Percentiles rank a stretch among this genome's conserved stretches.
Conservation (phyloP, 2,888 invertebrate species). For the Cantharis rufa region DNA sequence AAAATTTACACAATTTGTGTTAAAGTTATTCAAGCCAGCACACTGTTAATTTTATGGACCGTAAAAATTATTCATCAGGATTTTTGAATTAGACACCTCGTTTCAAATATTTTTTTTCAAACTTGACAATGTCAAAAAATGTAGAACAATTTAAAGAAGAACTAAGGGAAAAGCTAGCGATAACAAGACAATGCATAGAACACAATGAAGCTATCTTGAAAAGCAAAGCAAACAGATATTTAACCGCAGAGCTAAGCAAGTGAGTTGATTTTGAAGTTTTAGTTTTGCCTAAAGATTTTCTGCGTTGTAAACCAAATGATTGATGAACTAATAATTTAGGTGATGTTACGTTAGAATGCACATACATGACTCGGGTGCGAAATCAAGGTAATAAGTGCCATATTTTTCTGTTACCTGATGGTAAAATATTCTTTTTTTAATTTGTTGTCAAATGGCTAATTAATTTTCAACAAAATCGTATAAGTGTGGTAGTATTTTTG, state of each 20-base stretch:
- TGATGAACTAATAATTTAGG: not conserved
- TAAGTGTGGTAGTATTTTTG: too few species aligned
- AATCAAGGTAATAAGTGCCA: too few species aligned
- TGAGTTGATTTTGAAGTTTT: not conserved
- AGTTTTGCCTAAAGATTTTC: not conserved
- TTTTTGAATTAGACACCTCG: not conserved
- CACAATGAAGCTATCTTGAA: not conserved
- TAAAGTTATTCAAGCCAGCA: not conserved
- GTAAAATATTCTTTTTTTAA: too few species aligned
- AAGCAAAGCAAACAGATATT: conserved; percentile 5
- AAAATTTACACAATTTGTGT: not conserved
- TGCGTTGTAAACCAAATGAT: not conserved
- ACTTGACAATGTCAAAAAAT: not conserved
- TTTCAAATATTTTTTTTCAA: not conserved
- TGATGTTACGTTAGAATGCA: not conserved
- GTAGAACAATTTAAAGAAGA: not conserved
- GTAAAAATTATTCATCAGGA: not conserved
- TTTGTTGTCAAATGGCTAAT: too few species aligned
- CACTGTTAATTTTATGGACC: not conserved
- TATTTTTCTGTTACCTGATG: too few species aligned
- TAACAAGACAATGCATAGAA: conserved; percentile 3
- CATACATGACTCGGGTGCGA: not conserved
- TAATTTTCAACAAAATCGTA: too few species aligned
- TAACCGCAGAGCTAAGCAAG: not conserved
- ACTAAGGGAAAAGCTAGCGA: not conserved